These are phyloP conservation scores for Drosophila mauritiana DNA, from an alignment of 1,140 invertebrate species.

Conservation along the genomic window DNA sequence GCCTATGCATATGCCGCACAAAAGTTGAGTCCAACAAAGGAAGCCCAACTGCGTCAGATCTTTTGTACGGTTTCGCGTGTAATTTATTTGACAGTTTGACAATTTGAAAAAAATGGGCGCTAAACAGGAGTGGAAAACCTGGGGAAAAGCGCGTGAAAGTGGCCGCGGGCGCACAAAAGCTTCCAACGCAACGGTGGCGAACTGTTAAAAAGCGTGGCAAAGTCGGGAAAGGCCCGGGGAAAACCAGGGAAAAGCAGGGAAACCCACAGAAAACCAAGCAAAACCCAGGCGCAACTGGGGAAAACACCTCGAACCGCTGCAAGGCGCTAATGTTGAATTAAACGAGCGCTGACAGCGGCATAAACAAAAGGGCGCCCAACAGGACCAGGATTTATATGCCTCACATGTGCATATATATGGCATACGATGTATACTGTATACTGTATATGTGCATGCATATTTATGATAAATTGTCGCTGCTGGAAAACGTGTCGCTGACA, in stretches of 20 bases:
- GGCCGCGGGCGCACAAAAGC: constrained; percentile 63
- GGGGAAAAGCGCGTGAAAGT: constrained; percentile 69
- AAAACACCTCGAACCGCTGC: constrained; percentile 64
- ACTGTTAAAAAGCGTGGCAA: constrained; percentile 13
- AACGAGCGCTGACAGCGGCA: constrained; percentile 77
- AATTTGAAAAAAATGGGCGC: constrained; percentile 61
- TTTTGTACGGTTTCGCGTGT: constrained; percentile 66
- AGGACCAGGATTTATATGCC: constrained; percentile 63
- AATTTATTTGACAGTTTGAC: constrained; percentile 82
- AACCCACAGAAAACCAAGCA: neutral
- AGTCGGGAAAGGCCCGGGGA: constrained; percentile 30
- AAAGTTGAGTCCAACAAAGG: constrained; percentile 49
- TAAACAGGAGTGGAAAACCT: constrained; percentile 22
- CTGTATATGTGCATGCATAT: constrained; percentile 52
- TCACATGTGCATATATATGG: constrained; percentile 22
- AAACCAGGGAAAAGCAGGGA: neutral
- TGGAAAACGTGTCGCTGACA: constrained; percentile 75
- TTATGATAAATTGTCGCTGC: constrained; percentile 76
- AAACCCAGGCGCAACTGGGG: neutral
- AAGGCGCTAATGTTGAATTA: constrained; percentile 81
- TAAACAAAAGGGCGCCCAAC: constrained; percentile 71
- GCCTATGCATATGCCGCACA: constrained; percentile 40
- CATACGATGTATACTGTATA: neutral
- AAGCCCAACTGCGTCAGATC: constrained; percentile 59
- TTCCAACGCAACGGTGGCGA: constrained; percentile 34